Conservation (phyloP, 2,113 vertebrate genomes). For the Leptodactylus fuscus region DNA sequence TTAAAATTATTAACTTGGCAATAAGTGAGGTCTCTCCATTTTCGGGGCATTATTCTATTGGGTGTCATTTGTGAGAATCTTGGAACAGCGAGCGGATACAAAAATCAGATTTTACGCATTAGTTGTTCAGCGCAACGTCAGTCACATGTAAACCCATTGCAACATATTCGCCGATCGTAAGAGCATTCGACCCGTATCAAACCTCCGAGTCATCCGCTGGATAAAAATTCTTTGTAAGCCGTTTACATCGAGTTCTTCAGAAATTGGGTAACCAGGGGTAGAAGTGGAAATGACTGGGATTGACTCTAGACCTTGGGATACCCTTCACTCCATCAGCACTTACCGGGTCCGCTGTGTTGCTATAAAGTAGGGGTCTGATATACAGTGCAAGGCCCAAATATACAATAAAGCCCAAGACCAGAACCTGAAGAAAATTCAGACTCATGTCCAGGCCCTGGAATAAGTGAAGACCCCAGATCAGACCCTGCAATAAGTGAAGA, state of each 20-base stretch:
- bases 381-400: too few species aligned
- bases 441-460: too few species aligned
- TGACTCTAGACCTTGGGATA: too few species aligned
- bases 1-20: conserved; percentile 51
- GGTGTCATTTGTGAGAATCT: conserved; percentile 14
- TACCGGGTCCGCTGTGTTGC: too few species aligned
- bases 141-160: neutral
- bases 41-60: conserved; percentile 9
- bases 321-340: too few species aligned
- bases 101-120: neutral
- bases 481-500: too few species aligned
- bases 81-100: neutral
- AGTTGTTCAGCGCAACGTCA: neutral
- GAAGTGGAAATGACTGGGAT: too few species aligned
- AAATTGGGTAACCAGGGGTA: too few species aligned
- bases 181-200: neutral
- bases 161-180: neutral
- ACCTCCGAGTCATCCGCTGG: neutral
- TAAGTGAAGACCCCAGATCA: too few species aligned
- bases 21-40: neutral
- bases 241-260: neutral
- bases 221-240: neutral
- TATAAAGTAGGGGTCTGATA: too few species aligned
- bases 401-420: too few species aligned
- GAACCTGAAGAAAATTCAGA: too few species aligned